Conservation (phyloP, 2,888 invertebrate species). For the Brenthis daphne region DNA sequence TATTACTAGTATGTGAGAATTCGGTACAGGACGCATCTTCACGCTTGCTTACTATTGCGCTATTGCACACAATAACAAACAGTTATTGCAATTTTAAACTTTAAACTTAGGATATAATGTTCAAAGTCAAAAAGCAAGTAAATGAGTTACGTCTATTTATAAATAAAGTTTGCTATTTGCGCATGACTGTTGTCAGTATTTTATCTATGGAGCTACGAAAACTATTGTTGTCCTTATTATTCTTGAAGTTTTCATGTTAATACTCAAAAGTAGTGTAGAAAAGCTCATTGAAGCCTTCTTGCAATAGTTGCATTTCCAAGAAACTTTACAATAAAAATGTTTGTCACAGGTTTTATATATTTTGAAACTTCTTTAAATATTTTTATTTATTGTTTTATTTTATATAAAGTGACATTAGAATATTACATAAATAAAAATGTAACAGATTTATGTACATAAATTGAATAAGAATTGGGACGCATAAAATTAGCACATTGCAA, state of each 20-base stretch:
- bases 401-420: not conserved
- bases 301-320: not conserved
- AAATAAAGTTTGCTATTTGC: slow-evolving; percentile 57
- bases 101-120: slow-evolving; percentile 41
- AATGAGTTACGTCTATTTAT: slow-evolving; percentile 58
- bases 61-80: slow-evolving; percentile 60
- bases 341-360: not conserved
- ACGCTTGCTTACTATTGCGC: slow-evolving; percentile 44
- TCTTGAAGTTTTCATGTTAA: slow-evolving; percentile 56
- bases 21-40: slow-evolving; percentile 55
- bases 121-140: slow-evolving; percentile 46
- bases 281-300: slow-evolving; percentile 12
- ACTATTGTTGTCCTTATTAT: slow-evolving; percentile 75
- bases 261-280: slow-evolving; percentile 36
- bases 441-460: too few relatives aligned
- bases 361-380: too few relatives aligned
- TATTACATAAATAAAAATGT: too few relatives aligned
- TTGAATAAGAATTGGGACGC: too few relatives aligned
- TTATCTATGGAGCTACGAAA: slow-evolving; percentile 65
- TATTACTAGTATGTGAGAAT: slow-evolving; percentile 39
- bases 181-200: slow-evolving; percentile 73
- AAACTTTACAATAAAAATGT: not conserved
- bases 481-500: too few relatives aligned
- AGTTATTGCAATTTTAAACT: slow-evolving; percentile 48
- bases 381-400: not conserved